Percentiles rank a stretch among this genome's conserved stretches.
Evolutionary conservation across 2,113 vertebrate genomes (phyloP).

Genomic region (Lophura nycthemera): DNA sequence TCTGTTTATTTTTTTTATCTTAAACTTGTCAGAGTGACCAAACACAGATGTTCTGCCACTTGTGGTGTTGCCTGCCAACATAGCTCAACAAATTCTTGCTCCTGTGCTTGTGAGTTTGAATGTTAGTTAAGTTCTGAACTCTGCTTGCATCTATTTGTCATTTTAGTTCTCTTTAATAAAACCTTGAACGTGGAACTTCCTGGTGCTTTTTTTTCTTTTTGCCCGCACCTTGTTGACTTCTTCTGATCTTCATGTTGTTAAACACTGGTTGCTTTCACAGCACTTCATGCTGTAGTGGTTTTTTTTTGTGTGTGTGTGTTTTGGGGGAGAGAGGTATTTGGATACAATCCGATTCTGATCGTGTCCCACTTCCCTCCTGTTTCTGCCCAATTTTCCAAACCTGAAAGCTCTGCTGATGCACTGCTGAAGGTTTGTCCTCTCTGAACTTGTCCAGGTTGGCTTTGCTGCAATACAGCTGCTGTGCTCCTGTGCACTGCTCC

Average conservation of each 20-base stretch:
- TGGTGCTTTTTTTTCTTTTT: background rate
- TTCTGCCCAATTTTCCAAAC: background rate
- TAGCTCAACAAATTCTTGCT: background rate
- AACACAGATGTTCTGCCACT: background rate
- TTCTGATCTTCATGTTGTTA: background rate
- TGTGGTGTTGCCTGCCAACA: background rate
- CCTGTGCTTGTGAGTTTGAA: background rate
- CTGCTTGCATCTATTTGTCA: background rate
- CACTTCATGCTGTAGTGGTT: rapidly evolving
- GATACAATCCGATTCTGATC: background rate
- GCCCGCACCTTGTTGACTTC: background rate
- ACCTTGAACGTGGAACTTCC: background rate
- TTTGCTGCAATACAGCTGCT: background rate
- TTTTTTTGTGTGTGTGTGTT: background rate
- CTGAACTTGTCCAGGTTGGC: background rate
- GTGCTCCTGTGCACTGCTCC: background rate
- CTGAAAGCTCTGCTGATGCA: background rate
- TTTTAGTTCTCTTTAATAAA: background rate
- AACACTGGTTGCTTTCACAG: background rate
- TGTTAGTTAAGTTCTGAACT: background rate
- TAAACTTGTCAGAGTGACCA: background rate
- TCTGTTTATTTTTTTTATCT: background rate
- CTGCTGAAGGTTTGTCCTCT: background rate
- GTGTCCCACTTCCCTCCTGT: background rate
- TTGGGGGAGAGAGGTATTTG: background rate